Evolutionary conservation across 1,140 invertebrate genomes (phyloP), one percentile per base, ranked within the genome.

Genomic region (Pissodes strobi): DNA sequence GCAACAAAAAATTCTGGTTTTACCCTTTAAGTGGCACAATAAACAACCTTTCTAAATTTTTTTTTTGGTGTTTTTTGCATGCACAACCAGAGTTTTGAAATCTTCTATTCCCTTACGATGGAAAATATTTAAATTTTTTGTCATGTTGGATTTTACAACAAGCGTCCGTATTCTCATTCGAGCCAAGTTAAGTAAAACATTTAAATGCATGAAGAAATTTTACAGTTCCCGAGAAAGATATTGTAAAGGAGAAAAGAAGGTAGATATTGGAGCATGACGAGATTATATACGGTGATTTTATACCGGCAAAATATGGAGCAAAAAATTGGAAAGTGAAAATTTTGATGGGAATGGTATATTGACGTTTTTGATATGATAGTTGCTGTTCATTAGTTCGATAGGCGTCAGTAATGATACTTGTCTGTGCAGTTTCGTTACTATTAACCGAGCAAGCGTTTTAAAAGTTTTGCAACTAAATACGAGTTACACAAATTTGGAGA

Each of bases 201-300:
- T 76, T 78, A 78, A 76, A 76, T 76, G 76, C 76, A 78, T 76
- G 65, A 69, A 73, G 71, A 58, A 72, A 72, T 75, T 75, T 76
- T 74, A 77, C 74, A 73, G 72, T 72, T 76, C 67, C 73, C 73
- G 49, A 43, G 74, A 70, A 70, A 66, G 60, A 45, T 17, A 55
- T 52, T 53, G 37, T 21, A 46, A 55, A 53, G 15, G 17, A 37
- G 30, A 49, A 62, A 55, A 52, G 25, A 55, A 55, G 46, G 18
- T n/a, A 45, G 45, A 25, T 46, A 22, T 18, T 25, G 27, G 2
- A 22, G 30, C 37, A 19, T 18, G 27, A 52, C 4, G 51, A 55
- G 39, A 64, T 53, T 62, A 53, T 52, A 46, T 53, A 55, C 38
- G 60, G 49, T 62, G 60, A 49, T 62, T 62, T 55, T 45, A 34